Percentiles rank a stretch among this genome's conserved stretches.
These are phyloP conservation scores for Nomada ferruginata DNA, from an alignment of 2,888 invertebrate genomes.

Conservation along the genomic window DNA sequence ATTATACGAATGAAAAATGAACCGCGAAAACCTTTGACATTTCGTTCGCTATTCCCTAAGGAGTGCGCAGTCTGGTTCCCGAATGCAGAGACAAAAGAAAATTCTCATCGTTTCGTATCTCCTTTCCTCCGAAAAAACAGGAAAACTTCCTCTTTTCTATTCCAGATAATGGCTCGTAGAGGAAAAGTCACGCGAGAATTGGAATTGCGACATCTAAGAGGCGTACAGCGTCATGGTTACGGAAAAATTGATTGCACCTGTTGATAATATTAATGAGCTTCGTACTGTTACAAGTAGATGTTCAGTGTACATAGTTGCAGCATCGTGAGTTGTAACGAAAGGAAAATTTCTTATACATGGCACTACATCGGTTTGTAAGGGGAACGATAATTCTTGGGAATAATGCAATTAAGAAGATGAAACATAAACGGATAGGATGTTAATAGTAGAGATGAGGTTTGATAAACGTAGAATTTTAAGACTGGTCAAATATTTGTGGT, in stretches of 20 bases:
- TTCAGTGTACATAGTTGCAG: background rate
- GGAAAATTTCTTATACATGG: background rate
- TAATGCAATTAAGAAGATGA: background rate
- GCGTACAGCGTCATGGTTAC: background rate
- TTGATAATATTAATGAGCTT: slow-evolving; percentile 22
- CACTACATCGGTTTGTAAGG: background rate
- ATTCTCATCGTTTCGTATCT: slow-evolving; percentile 10
- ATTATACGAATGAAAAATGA: slow-evolving; percentile 83
- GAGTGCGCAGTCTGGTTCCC: slow-evolving; percentile 56
- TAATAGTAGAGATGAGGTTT: too few species aligned
- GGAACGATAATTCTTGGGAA: background rate
- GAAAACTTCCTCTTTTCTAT: background rate
- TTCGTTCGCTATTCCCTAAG: slow-evolving; percentile 66
- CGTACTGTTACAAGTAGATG: background rate
- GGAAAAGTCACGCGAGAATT: slow-evolving; percentile 16
- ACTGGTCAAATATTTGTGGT: too few species aligned
- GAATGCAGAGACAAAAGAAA: slow-evolving; percentile 42
- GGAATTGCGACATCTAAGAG: background rate
- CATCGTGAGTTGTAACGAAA: background rate
- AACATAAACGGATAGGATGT: background rate
- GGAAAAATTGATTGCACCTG: background rate
- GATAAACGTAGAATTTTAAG: too few species aligned
- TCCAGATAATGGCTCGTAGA: background rate
- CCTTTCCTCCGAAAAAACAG: background rate
- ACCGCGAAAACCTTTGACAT: slow-evolving; percentile 82